Evolutionary conservation across 1,140 invertebrate genomes (phyloP).

Genomic region (Drosophila yakuba): DNA sequence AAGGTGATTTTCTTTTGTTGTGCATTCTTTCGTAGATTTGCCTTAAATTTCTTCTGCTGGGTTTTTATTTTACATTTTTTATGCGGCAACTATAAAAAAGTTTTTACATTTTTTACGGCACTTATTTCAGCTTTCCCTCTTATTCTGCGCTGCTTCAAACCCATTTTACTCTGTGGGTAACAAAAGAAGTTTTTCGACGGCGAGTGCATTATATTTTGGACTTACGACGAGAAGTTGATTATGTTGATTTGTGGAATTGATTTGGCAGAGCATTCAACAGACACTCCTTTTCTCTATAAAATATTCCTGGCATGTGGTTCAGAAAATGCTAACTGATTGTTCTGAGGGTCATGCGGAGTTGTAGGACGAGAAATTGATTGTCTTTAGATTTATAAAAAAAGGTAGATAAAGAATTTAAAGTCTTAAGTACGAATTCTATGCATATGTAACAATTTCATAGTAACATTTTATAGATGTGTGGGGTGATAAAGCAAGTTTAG

Average conservation of each 20-base stretch:
- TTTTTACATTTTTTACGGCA: constrained; percentile 80
- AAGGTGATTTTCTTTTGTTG: constrained; percentile 67
- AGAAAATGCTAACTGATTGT: constrained; percentile 53
- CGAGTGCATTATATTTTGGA: constrained; percentile 77
- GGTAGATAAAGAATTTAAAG: too few relatives aligned
- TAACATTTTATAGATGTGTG: too few relatives aligned
- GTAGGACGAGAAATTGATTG: constrained; percentile 31
- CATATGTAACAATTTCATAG: too few relatives aligned
- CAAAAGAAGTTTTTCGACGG: constrained; percentile 66
- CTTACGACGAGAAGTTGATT: constrained; percentile 76
- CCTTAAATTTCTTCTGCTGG: constrained; percentile 39
- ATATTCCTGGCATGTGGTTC: constrained; percentile 66
- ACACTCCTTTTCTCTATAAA: constrained; percentile 50
- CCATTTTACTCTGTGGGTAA: constrained; percentile 49
- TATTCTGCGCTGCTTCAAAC: constrained; percentile 16
- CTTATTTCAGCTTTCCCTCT: constrained; percentile 57
- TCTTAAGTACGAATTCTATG: too few relatives aligned
- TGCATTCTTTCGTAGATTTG: constrained; percentile 54
- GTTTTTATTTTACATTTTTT: constrained; percentile 80
- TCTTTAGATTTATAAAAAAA: not conserved
- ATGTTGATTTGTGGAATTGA: constrained; percentile 82
- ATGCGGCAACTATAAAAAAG: constrained; percentile 79
- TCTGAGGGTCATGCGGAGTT: constrained; percentile 40
- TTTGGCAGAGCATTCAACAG: constrained; percentile 33
- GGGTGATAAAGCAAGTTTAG: too few relatives aligned